These are phyloP conservation scores for Iselma pallidipennis DNA, from an alignment of 2,888 invertebrate genomes.

Conservation along the genomic window DNA sequence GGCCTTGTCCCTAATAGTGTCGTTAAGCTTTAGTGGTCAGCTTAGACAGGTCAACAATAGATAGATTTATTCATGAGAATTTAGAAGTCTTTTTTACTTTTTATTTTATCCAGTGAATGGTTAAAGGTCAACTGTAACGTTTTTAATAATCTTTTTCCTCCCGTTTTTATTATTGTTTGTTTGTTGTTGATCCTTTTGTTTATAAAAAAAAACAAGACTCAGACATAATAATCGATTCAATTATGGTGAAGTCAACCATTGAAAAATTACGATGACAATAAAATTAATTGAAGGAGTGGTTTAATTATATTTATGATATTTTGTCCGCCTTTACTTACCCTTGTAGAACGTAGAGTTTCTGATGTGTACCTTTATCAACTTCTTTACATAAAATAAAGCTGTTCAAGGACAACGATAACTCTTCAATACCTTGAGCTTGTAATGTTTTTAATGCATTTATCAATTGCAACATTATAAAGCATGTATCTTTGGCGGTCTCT, in stretches of 20 bases:
- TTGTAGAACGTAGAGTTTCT: constrained; percentile 74
- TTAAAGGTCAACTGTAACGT: too few relatives aligned
- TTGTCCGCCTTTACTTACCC: constrained; percentile 62
- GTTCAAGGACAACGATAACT: constrained; percentile 70
- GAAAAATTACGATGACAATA: too few relatives aligned
- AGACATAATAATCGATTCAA: neutral
- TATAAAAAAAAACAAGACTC: neutral
- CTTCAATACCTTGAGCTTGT: constrained; percentile 82
- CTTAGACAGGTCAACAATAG: too few relatives aligned
- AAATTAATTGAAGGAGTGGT: neutral
- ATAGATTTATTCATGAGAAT: too few relatives aligned
- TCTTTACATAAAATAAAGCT: constrained; percentile 75
- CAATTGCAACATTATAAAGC: constrained; percentile 78
- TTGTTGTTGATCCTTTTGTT: neutral
- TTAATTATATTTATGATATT: neutral
- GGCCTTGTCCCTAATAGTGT: too few relatives aligned
- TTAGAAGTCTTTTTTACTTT: too few relatives aligned
- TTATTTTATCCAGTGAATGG: too few relatives aligned
- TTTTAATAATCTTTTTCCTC: too few relatives aligned
- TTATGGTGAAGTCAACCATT: neutral
- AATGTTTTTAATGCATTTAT: constrained; percentile 81
- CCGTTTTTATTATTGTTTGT: too few relatives aligned
- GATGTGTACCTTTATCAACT: constrained; percentile 63
- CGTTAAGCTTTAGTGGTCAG: too few relatives aligned
- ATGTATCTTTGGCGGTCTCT: constrained; percentile 66